Percentiles rank a stretch among this genome's conserved stretches.
phyloP scores from a whole-genome alignment of 1,140 invertebrate genomes.

The Portunus trituberculatus region DNA sequence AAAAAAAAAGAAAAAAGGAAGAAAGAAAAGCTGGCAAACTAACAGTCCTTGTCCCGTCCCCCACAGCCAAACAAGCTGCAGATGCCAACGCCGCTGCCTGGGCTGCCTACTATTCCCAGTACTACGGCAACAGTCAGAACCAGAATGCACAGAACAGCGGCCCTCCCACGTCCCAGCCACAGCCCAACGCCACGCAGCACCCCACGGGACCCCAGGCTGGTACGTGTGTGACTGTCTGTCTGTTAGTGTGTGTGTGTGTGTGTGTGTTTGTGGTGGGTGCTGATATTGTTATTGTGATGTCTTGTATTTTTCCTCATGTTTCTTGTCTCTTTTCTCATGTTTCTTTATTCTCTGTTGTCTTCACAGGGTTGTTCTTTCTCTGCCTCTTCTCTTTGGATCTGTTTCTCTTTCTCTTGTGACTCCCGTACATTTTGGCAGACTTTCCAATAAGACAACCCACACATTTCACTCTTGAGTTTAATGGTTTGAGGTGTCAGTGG shows the following conservation, averaged over 20 bases:
- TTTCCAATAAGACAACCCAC: too few species aligned
- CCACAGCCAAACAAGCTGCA: slow-evolving; percentile 79
- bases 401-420: too few species aligned
- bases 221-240: slow-evolving; percentile 14
- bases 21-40: neutral
- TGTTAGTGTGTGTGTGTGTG: neutral
- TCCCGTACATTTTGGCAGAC: too few species aligned
- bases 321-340: too few species aligned
- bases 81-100: slow-evolving; percentile 82
- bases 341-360: too few species aligned
- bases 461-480: too few species aligned
- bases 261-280: neutral
- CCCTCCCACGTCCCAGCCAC: slow-evolving; percentile 77
- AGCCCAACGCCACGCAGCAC: slow-evolving; percentile 75
- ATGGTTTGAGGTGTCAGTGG: too few species aligned
- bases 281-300: too few species aligned
- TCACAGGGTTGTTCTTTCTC: too few species aligned
- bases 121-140: slow-evolving; percentile 80
- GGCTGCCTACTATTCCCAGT: slow-evolving; percentile 83
- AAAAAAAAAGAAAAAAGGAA: too few species aligned
- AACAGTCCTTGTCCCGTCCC: neutral
- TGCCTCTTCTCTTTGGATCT: too few species aligned
- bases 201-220: slow-evolving; percentile 65
- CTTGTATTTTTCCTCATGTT: too few species aligned
- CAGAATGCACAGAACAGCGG: slow-evolving; percentile 78